A percentile compares a stretch with the other conserved stretches of the same genome.
Conservation (phyloP, 2,888 invertebrate species). For the Ophonus ardosiacus region DNA sequence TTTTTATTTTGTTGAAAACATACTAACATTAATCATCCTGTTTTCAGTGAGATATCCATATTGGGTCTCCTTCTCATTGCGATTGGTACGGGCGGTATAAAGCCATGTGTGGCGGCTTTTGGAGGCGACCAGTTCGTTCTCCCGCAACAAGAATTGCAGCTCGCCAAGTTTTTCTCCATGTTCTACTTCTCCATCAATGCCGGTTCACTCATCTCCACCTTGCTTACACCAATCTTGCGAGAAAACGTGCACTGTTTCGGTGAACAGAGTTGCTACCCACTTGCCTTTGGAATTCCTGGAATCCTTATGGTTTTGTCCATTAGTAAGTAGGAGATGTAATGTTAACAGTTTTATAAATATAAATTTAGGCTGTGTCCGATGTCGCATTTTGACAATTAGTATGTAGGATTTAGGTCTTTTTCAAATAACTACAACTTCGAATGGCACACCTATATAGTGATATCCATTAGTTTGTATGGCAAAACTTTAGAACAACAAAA, state of each 20-base stretch:
- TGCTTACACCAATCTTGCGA: slow-evolving; percentile 91
- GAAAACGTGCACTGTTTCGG: slow-evolving; percentile 88
- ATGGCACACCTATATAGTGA: no score
- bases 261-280: slow-evolving; percentile 86
- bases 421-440: no score
- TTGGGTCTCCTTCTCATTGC: slow-evolving; percentile 87
- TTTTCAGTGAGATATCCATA: slow-evolving; percentile 73
- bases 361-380: no score
- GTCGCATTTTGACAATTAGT: no score
- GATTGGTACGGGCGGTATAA: slow-evolving; percentile 95
- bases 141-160: slow-evolving; percentile 87
- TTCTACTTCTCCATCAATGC: slow-evolving; percentile 97
- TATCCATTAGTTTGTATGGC: no score
- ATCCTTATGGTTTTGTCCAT: slow-evolving; percentile 90
- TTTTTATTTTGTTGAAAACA: no score
- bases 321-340: slow-evolving; percentile 76
- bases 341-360: no score
- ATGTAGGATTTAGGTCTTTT: no score
- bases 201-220: slow-evolving; percentile 92
- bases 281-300: slow-evolving; percentile 94
- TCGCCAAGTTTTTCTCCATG: slow-evolving; percentile 93
- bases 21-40: no score
- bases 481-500: no score
- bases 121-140: slow-evolving; percentile 95
- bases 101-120: slow-evolving; percentile 96